Base-by-base conservation (phyloP, 2,113 vertebrate genomes). In the Chaetodon trifascialis region DNA sequence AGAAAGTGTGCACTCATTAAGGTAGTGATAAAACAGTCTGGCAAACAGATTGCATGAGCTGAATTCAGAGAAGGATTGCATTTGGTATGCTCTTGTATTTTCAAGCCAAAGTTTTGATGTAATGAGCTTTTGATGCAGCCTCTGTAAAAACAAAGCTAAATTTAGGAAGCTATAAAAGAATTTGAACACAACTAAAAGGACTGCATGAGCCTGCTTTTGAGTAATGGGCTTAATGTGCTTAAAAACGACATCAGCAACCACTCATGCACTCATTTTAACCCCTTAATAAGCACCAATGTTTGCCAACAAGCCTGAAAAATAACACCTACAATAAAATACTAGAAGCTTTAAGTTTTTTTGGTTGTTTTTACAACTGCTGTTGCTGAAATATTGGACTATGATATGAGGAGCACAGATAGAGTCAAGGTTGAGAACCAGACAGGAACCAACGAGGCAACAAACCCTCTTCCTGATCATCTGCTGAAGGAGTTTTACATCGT, bases 1-100 rank as follows among this genome's bases (percentile, higher is more conserved):
- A 69, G 77, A 84, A 88, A 77, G 46, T 64, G 54, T 66, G 16
- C 49, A 34, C 63, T 68, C 54, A 78, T 83, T 64, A 73, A 56
- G 7, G 58, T 56, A 12, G 63, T 30, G 63, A 76, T 64, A 75
- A 69, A 85, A 52, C 79, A 40, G 23, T 63, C 60, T 76, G 44
- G 58, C 49, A 80, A 82, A 71, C 44, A 75, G 21, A 70, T 52
- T 30, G 21, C 21, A 54, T 63, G 58, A 70, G 70, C n/a, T 70
- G 10, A 70, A 47, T 82, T 69, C 36, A 60, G 62, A 55, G 19
- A 80, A 59, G 36, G 38, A 75, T 72, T 49, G 23, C 46, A 64
- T 30, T 40, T 15, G 14, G 42, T 30, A 17, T 0, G 0, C n/a
- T 59, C 56, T 68, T 34, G 49, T 67, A 38, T 76, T 84, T 30